Evolutionary conservation across 2,797 vertebrate genomes (phyloP).

Genomic region (Myotis daubentonii): DNA sequence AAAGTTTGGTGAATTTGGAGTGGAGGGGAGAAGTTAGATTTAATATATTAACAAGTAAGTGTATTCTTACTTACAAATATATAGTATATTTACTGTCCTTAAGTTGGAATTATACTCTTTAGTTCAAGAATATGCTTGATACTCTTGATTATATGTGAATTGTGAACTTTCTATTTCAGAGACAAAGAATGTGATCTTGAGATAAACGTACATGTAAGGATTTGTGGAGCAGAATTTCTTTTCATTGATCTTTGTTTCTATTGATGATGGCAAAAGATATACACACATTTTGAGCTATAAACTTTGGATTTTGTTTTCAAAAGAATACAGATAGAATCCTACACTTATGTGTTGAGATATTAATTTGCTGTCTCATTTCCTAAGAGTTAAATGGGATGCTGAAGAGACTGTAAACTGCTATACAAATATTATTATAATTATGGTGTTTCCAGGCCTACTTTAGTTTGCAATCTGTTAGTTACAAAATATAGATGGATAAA

Average conservation of each 20-base stretch:
- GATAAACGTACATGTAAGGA: background rate
- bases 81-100: background rate
- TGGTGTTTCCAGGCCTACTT: slow-evolving; percentile 12
- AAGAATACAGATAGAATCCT: slow-evolving; percentile 30
- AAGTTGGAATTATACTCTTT: slow-evolving; percentile 24
- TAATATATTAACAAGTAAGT: background rate
- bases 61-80: background rate
- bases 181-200: slow-evolving; percentile 28
- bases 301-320: slow-evolving; percentile 34
- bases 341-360: background rate
- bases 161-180: slow-evolving; percentile 46
- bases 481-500: slow-evolving; percentile 6
- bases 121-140: slow-evolving; percentile 54
- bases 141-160: slow-evolving; percentile 5
- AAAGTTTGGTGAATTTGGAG: slow-evolving; percentile 41
- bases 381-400: slow-evolving; percentile 18
- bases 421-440: background rate
- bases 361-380: background rate
- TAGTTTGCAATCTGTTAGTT: slow-evolving; percentile 8
- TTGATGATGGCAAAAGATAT: background rate
- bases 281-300: background rate
- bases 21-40: slow-evolving; percentile 7
- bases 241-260: slow-evolving; percentile 27
- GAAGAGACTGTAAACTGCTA: background rate
- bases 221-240: slow-evolving; percentile 47